These are phyloP conservation scores for Xenentodon cancila DNA, from an alignment of 2,797 vertebrate species.

Conservation along the genomic window DNA sequence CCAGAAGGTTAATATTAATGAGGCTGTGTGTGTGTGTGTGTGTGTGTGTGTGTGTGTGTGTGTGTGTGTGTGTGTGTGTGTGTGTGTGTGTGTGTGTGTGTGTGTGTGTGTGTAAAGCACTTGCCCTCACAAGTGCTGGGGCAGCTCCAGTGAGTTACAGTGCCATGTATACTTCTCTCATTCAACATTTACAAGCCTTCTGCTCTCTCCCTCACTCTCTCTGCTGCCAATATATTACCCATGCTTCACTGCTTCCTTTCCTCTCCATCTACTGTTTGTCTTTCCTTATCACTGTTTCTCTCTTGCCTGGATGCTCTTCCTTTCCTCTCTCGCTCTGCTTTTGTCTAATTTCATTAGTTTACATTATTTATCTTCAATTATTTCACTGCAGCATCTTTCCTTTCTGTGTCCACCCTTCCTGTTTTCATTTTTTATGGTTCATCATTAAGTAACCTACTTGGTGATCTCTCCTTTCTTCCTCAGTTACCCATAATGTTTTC, in stretches of 20 bases:
- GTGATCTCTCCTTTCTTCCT: not conserved
- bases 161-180: slow-evolving; percentile 81
- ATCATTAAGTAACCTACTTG: slow-evolving; percentile 2
- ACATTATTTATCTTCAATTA: slow-evolving; percentile 12
- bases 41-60: not conserved
- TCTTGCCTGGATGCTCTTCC: not conserved
- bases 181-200: slow-evolving; percentile 79
- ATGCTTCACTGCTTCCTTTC: slow-evolving; percentile 49
- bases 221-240: slow-evolving; percentile 62
- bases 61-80: not conserved
- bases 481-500: not conserved
- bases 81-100: slow-evolving; percentile 17
- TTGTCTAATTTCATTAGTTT: slow-evolving; percentile 7
- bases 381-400: not conserved
- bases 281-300: slow-evolving; percentile 41
- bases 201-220: slow-evolving; percentile 47
- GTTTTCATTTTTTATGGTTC: too few species aligned
- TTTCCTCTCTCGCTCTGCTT: slow-evolving; percentile 5
- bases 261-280: slow-evolving; percentile 42
- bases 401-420: not conserved
- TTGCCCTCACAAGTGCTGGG: slow-evolving; percentile 81
- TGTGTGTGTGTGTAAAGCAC: slow-evolving; percentile 63
- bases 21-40: slow-evolving; percentile 10
- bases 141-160: slow-evolving; percentile 77
- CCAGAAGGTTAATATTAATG: slow-evolving; percentile 1